Base-by-base conservation (phyloP, 2,888 invertebrate genomes). In the Mesoligia furuncula region DNA sequence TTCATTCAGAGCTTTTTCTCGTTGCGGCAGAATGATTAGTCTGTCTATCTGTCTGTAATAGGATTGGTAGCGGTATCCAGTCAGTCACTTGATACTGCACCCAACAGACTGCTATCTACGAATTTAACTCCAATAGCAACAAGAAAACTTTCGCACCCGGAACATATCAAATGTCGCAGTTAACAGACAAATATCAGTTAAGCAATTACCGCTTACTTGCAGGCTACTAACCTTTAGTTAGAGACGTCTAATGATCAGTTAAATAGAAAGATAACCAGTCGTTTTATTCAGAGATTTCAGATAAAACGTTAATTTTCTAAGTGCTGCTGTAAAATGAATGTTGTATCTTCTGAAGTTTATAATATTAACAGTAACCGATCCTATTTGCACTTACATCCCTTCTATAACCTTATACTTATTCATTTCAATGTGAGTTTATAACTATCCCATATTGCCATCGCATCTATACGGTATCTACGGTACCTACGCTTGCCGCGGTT, bases 111-210 rank as follows among this genome's bases (percentile, higher is more conserved):
- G 20, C 39, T 68, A 71, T 15, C 36, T 61, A 36, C 24, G 39
- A 42, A 42, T 62, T 57, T 67, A 77, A 73, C 64, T 45, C 24
- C 17, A 62, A 57, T 15, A 36, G 65, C 6, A 57, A 11, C 39
- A 11, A 69, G 72, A 66, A 70, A 62, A 61, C 62, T 48, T 66
- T 64, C 13, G 62, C 78, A 65, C 69, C 57, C 67, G 83, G 73
- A 78, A 82, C 54, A 51, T 82, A 82, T 78, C 81, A 73, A 67
- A 74, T 82, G 78, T 70, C 81, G 42, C 36, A 82, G 70, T 62
- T 73, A 81, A 81, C 67, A 64, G 75, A 80, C 81, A 75, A 80
- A 77, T 72, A 81, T 82, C 82, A 81, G 82, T 77, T 77, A 73
- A 67, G 73, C 66, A 73, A 77, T 81, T 81, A 80, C 66, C 45